phyloP scores from a whole-genome alignment of 2,888 invertebrate genomes.

The Leptothorax acervorum region DNA sequence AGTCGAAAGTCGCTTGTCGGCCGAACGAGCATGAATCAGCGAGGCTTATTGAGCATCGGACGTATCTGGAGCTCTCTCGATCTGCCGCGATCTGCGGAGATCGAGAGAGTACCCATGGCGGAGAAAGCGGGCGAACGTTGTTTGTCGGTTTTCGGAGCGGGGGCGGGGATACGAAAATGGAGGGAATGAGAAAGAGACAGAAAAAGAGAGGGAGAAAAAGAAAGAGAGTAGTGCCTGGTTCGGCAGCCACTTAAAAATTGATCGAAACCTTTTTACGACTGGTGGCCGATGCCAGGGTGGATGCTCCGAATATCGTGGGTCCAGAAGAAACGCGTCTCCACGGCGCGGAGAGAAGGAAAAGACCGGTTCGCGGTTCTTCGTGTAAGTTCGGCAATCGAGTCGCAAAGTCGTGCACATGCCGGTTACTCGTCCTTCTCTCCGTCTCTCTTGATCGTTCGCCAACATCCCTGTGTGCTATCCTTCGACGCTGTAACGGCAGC shows the following conservation, averaged over 20 bases:
- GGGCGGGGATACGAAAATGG: not conserved
- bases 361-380: constrained; percentile 76
- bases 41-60: constrained; percentile 68
- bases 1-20: constrained; percentile 67
- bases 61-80: constrained; percentile 56
- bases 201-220: constrained; percentile 37
- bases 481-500: constrained; percentile 21
- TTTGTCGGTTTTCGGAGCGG: constrained; percentile 26
- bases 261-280: constrained; percentile 75
- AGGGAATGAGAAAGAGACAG: not conserved
- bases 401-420: constrained; percentile 69
- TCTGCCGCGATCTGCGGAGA: constrained; percentile 31
- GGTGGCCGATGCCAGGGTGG: constrained; percentile 64
- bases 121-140: constrained; percentile 31
- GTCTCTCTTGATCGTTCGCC: not conserved
- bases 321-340: constrained; percentile 37
- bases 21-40: constrained; percentile 74
- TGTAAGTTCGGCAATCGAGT: constrained; percentile 73
- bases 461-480: constrained; percentile 3
- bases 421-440: not conserved
- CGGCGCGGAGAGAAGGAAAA: constrained; percentile 62
- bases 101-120: constrained; percentile 28
- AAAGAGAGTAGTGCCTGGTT: constrained; percentile 12
- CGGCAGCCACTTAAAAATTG: constrained; percentile 73
- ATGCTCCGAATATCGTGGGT: constrained; percentile 70